Percentiles rank a stretch among this genome's conserved stretches.
These are phyloP conservation scores for Ciconia boyciana DNA, from an alignment of 2,113 vertebrate species.

Conservation along the genomic window DNA sequence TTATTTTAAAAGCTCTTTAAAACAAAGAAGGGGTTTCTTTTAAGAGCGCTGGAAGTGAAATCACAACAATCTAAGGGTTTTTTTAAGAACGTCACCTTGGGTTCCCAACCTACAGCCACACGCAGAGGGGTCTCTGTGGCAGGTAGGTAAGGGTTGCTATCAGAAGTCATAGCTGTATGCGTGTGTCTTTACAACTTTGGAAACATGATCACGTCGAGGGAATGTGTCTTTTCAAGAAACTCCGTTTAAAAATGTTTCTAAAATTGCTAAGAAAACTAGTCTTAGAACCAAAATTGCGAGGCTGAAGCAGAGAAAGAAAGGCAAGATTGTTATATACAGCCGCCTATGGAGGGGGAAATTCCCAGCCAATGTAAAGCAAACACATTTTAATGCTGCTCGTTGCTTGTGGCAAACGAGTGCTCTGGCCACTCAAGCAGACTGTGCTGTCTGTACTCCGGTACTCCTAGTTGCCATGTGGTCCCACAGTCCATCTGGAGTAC, in stretches of 20 bases:
- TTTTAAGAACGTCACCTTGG: neutral
- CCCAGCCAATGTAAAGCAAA: neutral
- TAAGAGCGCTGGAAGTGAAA: neutral
- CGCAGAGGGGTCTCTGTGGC: neutral
- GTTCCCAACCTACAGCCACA: neutral
- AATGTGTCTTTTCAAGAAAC: neutral
- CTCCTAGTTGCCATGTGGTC: neutral
- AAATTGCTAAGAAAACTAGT: neutral
- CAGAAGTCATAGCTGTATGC: neutral
- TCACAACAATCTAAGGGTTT: neutral
- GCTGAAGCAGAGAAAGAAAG: neutral
- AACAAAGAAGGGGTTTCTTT: neutral
- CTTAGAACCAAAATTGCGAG: neutral
- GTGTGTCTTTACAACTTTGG: neutral
- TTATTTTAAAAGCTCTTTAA: neutral
- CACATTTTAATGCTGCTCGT: neutral
- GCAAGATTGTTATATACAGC: neutral
- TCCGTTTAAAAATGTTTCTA: neutral
- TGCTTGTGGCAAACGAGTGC: neutral
- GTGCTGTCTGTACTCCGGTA: neutral
- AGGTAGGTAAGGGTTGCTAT: neutral
- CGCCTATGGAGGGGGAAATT: accelerated
- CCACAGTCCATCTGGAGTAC: neutral
- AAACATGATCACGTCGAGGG: neutral
- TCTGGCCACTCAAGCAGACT: neutral